phyloP scores from a whole-genome alignment of 2,797 vertebrate genomes.

The Protonibea diacanthus region DNA sequence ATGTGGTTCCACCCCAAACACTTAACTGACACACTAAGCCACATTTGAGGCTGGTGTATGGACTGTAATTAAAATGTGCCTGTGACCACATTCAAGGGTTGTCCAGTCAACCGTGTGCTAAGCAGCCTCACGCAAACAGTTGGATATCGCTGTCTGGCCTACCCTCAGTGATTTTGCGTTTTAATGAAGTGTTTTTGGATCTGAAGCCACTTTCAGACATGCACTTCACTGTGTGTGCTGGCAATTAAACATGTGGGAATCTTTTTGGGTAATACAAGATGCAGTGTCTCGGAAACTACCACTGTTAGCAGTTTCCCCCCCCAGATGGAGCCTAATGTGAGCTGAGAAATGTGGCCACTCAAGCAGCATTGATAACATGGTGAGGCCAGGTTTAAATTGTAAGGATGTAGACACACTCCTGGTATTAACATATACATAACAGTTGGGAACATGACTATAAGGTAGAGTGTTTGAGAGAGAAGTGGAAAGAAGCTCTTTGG shows the following conservation, averaged over 20 bases:
- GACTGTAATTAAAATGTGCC: not conserved
- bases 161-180: not conserved
- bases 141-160: not conserved
- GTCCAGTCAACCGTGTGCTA: not conserved
- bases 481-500: not conserved
- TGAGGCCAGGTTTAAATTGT: not conserved
- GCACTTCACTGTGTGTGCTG: not conserved
- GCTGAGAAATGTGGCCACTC: too few relatives aligned
- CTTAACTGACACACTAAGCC: not conserved
- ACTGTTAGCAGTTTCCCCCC: not conserved
- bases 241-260: not conserved
- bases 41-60: not conserved
- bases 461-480: too few relatives aligned
- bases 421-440: not conserved
- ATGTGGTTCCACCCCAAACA: not conserved
- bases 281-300: not conserved
- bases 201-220: not conserved
- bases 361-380: too few relatives aligned
- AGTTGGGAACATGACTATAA: too few relatives aligned
- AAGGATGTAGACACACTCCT: not conserved
- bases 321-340: not conserved
- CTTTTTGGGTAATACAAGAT: not conserved
- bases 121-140: not conserved
- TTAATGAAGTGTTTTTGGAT: not conserved
- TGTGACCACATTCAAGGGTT: not conserved